These are phyloP conservation scores for Synodontis membranacea DNA, from an alignment of 2,113 vertebrate genomes.

Conservation along the genomic window DNA sequence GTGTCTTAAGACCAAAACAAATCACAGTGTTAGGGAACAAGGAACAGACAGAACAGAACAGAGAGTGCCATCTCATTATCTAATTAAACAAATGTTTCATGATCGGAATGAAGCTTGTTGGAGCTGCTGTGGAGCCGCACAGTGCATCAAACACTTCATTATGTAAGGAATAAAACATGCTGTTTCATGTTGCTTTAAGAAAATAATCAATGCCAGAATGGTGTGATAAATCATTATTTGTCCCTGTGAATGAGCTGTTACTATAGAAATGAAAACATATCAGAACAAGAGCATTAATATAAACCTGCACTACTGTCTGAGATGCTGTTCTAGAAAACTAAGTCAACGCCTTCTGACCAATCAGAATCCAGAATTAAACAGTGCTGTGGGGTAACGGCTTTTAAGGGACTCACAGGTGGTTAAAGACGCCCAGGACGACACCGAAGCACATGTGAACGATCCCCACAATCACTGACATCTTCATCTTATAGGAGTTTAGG, in stretches of 20 bases:
- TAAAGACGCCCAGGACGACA: conserved; percentile 85
- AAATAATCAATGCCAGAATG: not conserved
- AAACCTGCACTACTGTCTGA: not conserved
- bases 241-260: not conserved
- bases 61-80: not conserved
- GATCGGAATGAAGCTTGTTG: not conserved
- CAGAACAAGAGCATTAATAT: not conserved
- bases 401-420: conserved; percentile 85
- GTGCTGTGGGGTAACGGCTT: not conserved
- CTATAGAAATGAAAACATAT: not conserved
- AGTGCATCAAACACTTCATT: not conserved
- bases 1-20: conserved; percentile 39
- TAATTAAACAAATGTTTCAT: not conserved
- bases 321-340: not conserved
- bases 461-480: conserved; percentile 97
- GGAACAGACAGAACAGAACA: not conserved
- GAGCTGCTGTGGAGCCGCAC: too few relatives aligned
- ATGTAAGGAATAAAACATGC: not conserved
- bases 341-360: not conserved
- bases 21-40: not conserved
- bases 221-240: not conserved
- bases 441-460: conserved; percentile 94
- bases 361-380: not conserved
- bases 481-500: conserved; percentile 99
- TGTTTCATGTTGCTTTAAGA: not conserved